A percentile compares a stretch with the other conserved stretches of the same genome.
Evolutionary conservation across 2,113 vertebrate genomes (phyloP).

Genomic region (Trematomus loennbergii): DNA sequence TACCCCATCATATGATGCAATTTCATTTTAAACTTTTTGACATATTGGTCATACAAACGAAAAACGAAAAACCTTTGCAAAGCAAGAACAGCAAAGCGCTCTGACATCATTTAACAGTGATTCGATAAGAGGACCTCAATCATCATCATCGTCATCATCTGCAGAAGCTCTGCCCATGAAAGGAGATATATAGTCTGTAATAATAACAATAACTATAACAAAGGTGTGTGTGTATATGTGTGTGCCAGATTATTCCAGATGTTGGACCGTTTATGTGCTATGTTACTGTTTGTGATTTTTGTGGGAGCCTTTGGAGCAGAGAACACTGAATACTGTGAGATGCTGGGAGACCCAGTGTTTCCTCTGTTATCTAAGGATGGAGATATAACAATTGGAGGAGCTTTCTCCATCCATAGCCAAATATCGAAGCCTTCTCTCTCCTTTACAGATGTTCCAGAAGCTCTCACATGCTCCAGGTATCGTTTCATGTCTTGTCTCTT

Average conservation of each 20-base stretch:
- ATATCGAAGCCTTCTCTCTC: slow-evolving; percentile 56
- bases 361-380: slow-evolving; percentile 76
- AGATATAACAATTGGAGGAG: slow-evolving; percentile 80
- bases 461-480: slow-evolving; percentile 79
- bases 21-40: too few relatives aligned
- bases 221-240: slow-evolving; percentile 12
- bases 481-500: too few relatives aligned
- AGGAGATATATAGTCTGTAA: background rate
- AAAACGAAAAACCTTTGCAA: too few relatives aligned
- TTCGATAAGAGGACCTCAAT: slow-evolving; percentile 29
- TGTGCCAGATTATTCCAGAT: slow-evolving; percentile 18
- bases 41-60: too few relatives aligned
- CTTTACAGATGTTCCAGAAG: slow-evolving; percentile 67
- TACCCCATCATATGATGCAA: too few relatives aligned
- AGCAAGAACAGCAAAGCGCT: background rate
- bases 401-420: slow-evolving; percentile 79
- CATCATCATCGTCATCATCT: slow-evolving; percentile 9
- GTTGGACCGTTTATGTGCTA: slow-evolving; percentile 12
- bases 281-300: slow-evolving; percentile 53
- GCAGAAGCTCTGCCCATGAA: slow-evolving; percentile 5
- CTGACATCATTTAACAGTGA: slow-evolving; percentile 34
- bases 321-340: slow-evolving; percentile 58
- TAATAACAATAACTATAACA: too few relatives aligned
- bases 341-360: slow-evolving; percentile 72
- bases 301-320: slow-evolving; percentile 38